Conservation (phyloP, 2,888 invertebrate species). For the Apamea crenata region DNA sequence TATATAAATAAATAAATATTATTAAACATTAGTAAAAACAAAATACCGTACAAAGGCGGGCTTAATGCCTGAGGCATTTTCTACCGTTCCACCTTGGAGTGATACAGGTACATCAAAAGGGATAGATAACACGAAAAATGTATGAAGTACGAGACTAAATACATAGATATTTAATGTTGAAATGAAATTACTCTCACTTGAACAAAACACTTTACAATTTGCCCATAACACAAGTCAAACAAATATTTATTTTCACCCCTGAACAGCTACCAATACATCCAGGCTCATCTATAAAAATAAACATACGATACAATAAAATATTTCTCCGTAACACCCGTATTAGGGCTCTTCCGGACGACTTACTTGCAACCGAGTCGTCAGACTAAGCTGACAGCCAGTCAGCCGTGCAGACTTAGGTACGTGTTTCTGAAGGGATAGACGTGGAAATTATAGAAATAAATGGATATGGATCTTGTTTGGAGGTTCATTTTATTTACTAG, state of each 20-base stretch:
- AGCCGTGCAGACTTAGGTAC: conserved; percentile 49
- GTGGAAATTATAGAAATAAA: conserved; percentile 49
- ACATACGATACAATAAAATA: conserved; percentile 10
- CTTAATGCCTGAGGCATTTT: no score
- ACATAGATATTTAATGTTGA: no score
- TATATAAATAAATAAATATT: no score
- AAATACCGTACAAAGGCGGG: no score
- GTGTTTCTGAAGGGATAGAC: conserved; percentile 26
- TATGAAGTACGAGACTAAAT: no score
- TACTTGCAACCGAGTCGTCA: conserved; percentile 42
- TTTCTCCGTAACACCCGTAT: conserved; percentile 23
- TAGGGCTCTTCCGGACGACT: conserved; percentile 13
- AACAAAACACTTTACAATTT: background rate
- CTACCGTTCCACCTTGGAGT: no score
- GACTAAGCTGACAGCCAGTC: conserved; percentile 48
- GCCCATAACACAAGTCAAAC: background rate
- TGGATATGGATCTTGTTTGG: conserved; percentile 3
- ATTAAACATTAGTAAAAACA: no score
- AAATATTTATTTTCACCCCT: background rate
- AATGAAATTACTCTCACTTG: background rate
- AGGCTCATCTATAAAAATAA: conserved; percentile 13
- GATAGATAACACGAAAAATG: no score
- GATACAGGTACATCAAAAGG: no score
- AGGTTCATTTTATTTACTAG: conserved; percentile 4
- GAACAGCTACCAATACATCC: background rate